A percentile compares a stretch with the other conserved stretches of the same genome.
These are phyloP conservation scores for Cephus pygmeus DNA, from an alignment of 2,888 invertebrate species.

Conservation along the genomic window DNA sequence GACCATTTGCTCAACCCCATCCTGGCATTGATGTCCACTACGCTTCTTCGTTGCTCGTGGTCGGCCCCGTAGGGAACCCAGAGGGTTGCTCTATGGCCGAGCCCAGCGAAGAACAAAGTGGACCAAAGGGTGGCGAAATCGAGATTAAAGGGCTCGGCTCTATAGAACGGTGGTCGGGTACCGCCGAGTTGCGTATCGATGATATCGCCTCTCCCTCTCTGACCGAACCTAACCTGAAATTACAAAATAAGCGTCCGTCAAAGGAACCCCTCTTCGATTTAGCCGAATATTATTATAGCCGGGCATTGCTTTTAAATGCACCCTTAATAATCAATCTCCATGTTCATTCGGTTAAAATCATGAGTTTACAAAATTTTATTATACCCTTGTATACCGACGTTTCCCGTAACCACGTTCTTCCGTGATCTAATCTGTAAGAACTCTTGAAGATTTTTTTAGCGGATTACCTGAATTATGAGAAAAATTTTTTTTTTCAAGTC, in stretches of 20 bases:
- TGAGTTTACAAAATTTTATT: background rate
- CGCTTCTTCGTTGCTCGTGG: background rate
- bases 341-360: background rate
- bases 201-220: background rate
- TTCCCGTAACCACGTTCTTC: too few species aligned
- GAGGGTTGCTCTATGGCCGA: background rate
- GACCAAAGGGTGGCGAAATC: slow-evolving; percentile 3
- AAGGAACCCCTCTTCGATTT: background rate
- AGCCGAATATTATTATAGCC: background rate
- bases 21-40: slow-evolving; percentile 11
- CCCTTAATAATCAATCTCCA: background rate
- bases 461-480: background rate
- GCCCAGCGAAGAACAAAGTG: background rate
- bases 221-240: background rate
- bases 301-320: background rate
- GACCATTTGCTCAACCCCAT: slow-evolving; percentile 18
- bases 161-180: background rate
- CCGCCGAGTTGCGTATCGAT: background rate
- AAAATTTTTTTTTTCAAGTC: background rate
- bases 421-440: too few species aligned
- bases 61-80: background rate
- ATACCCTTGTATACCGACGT: background rate
- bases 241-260: background rate
- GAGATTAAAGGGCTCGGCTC: slow-evolving; percentile 3
- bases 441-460: background rate